Base-by-base conservation (phyloP, 2,797 vertebrate genomes). In the Emydoidea blandingii region DNA sequence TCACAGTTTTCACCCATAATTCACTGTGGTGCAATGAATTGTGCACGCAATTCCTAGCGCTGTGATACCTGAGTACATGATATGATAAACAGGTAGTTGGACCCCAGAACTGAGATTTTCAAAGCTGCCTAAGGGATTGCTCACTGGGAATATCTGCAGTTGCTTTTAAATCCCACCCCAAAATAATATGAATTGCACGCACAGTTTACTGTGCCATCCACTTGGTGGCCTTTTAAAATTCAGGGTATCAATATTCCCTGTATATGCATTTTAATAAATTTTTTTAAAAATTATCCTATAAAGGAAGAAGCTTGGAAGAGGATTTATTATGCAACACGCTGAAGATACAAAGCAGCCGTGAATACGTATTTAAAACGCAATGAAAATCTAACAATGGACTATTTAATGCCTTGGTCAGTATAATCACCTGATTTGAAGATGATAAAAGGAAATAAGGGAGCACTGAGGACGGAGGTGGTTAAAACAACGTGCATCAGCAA, bases 301-400 rank as follows among this genome's bases (percentile, higher is more conserved):
- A 82, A 2, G 5, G 1, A 18, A 76, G 88, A 95, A 85, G 3
- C 1, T 16, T 5, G 8, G 53, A 57, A 34, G 57, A 78, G 23
- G 8, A 37, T n/a, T 78, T 57, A 16, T 34, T 56, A 52, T 90
- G 76, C 54, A 37, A 8, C 2, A 2, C 5, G 25, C 0, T 5
- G 27, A 94, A 93, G 37, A 47, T 80, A 5, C 8, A 21, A 84
- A 72, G 52, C 21, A 62, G 81, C 79, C 56, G 86, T 92, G 91
- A 80, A 1, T 0, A 1, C 41, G 12, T 27, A 1, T 1, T 37
- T 0, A 2, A 31, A 50, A 62, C 14, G 34, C 34, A 34, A 44
- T 1, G 31, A 8, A 12, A 23, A 1, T 23, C 41, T 3, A 88
- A 6, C 31, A 47, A 12, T 16, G 29, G 1, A 47, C 68, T 53